Evolutionary conservation across 2,888 invertebrate species (phyloP).

Genomic region (Tanypteryx hageni): DNA sequence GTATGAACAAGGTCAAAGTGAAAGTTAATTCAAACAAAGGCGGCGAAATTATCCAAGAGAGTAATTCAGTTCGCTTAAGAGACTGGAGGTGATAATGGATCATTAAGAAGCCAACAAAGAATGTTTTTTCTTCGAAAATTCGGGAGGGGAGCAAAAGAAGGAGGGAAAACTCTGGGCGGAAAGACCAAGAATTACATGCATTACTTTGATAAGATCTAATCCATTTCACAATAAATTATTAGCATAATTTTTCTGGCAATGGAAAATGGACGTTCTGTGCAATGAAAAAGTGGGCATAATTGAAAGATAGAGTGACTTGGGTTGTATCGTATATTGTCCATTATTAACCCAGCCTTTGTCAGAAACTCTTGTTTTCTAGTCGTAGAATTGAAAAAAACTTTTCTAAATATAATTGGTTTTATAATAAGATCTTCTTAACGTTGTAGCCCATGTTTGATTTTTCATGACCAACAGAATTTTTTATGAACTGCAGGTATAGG

Average conservation of each 20-base stretch:
- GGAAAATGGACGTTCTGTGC: not conserved
- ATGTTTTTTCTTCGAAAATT: not conserved
- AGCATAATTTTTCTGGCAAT: not conserved
- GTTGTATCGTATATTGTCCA: too few relatives aligned
- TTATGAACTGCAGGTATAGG: too few relatives aligned
- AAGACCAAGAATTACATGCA: not conserved
- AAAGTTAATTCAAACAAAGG: not conserved
- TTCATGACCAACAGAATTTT: too few relatives aligned
- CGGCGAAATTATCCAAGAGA: not conserved
- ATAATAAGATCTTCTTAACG: too few relatives aligned
- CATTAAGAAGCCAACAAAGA: conserved; percentile 28
- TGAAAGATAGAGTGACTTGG: too few relatives aligned
- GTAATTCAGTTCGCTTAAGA: not conserved
- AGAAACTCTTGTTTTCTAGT: too few relatives aligned
- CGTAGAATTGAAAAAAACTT: too few relatives aligned
- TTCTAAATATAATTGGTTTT: too few relatives aligned
- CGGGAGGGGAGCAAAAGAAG: not conserved
- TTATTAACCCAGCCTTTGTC: too few relatives aligned
- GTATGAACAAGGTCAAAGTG: too few relatives aligned
- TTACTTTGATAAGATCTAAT: not conserved
- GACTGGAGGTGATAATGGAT: conserved; percentile 28
- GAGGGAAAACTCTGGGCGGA: not conserved
- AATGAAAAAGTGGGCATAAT: not conserved
- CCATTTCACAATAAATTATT: conserved; percentile 6
- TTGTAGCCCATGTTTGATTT: too few relatives aligned